Evolutionary conservation across 1,140 invertebrate genomes (phyloP), one percentile per base, ranked within the genome.

Genomic region (Laupala kohalensis): DNA sequence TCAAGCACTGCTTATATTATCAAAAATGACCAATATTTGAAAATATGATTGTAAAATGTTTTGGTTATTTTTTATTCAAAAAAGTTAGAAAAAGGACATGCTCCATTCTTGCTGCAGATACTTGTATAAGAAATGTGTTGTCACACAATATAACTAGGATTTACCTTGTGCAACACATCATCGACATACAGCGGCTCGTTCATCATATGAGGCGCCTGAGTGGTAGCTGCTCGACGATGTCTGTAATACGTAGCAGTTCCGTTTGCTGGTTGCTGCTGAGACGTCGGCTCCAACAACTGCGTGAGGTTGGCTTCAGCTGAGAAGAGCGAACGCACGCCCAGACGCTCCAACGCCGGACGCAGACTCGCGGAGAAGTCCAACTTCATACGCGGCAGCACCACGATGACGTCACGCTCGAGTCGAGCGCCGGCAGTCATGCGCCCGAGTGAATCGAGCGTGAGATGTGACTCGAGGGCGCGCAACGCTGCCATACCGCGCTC

Each of bases 311-410:
- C 85, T 23, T 77, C 74, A 0, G 84, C 80, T 70, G 84, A 77
- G 75, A 92, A 92, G 5, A 91, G 77, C 1, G 86, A 83, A 0
- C 69, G 75, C 2, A 91, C 71, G 1, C 88, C 89, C 68, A 92
- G 76, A 5, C 77, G 75, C 24, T 80, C 70, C 0, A 92, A 77
- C 0, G 84, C 75, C 0, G 77, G 67, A 28, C 81, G 84, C 23
- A 92, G 77, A 64, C 83, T 80, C 2, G 87, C 75, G 0, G 80
- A 83, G 19, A 82, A 83, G 63, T 86, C 84, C 0, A 92, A 76
- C 74, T 86, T n/a, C 28, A 67, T 72, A 5, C 71, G 71, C 65
- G 71, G 71, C 25, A 74, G n/a, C 5, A 37, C 3, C 2, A 74
- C n/a, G 62, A 74, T 69, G 6, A 72, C 65, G 24, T 23, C 24